Evolutionary conservation across 2,888 invertebrate genomes (phyloP), one percentile per base, ranked within the genome.

Genomic region (Drosophila borborema): DNA sequence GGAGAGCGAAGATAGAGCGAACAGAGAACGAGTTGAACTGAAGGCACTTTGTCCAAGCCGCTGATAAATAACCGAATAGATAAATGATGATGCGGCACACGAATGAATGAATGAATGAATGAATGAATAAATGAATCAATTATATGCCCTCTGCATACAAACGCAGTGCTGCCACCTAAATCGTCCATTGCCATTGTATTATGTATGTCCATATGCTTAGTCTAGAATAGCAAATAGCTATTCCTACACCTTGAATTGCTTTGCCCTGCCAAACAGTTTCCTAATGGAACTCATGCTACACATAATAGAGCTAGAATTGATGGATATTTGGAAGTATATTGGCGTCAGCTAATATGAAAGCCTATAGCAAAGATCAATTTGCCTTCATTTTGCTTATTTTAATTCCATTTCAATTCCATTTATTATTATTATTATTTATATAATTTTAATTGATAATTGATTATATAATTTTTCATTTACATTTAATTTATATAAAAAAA

Each of bases 1-100:
- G 12, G 2, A 45, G 5, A 28, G 48, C 0, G 23, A 3, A 6
- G 28, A 28, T 6, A 6, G 28, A 28, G 28, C 28, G 28, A 1
- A 16, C 16, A 48, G 31, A 34, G 55, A 34, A 43, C 12, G 36
- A 51, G 51, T 51, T 51, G 34, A 8, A 51, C 18, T 43, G 41
- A 40, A 43, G 66, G 65, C 73, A 66, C 61, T 72, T 73, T 60
- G 63, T 72, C 67, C 56, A 31, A 28, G 5, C 43, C 45, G 14
- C 36, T 49, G 64, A 73, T 68, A 75, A 75, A 78, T 72, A 68
- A 46, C 53, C 51, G 71, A 53, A 74, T 71, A 66, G 70, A 79
- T 78, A 74, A 74, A 62, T 70, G 71, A 71, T 45, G 53, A 63
- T 51, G 53, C 54, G 28, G 70, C 70, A 69, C 49, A 49, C 49